These are phyloP conservation scores for Cerastis rubricosa DNA, from an alignment of 2,888 invertebrate genomes.

Conservation along the genomic window DNA sequence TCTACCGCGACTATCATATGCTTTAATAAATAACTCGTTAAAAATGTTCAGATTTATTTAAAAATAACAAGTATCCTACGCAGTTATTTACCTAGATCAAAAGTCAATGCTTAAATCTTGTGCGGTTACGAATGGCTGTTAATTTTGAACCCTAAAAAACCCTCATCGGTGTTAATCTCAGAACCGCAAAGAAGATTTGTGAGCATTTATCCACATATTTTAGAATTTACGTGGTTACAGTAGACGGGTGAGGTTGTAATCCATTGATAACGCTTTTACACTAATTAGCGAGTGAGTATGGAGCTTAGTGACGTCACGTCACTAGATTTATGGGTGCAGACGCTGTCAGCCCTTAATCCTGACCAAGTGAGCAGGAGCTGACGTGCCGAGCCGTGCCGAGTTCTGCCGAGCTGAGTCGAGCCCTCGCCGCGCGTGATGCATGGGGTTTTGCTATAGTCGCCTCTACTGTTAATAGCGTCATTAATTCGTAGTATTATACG, in stretches of 20 bases:
- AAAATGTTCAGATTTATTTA: constrained; percentile 3
- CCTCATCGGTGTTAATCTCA: constrained; percentile 59
- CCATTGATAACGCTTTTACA: constrained; percentile 83
- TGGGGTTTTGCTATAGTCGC: constrained; percentile 20
- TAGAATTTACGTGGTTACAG: constrained; percentile 61
- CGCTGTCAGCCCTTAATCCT: constrained; percentile 77
- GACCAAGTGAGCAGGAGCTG: constrained; percentile 70
- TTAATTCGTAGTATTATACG: constrained; percentile 9
- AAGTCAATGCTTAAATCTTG: constrained; percentile 44
- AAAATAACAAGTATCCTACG: not conserved
- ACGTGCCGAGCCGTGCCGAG: constrained; percentile 49
- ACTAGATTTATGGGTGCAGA: constrained; percentile 82
- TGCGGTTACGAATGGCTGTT: constrained; percentile 51
- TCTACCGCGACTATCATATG: not conserved
- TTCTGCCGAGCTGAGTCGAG: not conserved
- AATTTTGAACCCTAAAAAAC: constrained; percentile 50
- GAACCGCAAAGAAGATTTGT: constrained; percentile 62
- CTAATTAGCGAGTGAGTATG: constrained; percentile 84
- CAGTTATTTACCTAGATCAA: constrained; percentile 30
- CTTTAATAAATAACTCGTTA: not conserved
- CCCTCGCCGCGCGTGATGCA: constrained; percentile 15
- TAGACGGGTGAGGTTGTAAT: constrained; percentile 68
- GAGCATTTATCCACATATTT: constrained; percentile 62
- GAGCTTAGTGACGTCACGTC: constrained; percentile 82
- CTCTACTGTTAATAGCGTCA: constrained; percentile 27